Evolutionary conservation across 2,797 vertebrate species (phyloP).

Genomic region (Cyclura pinguis): DNA sequence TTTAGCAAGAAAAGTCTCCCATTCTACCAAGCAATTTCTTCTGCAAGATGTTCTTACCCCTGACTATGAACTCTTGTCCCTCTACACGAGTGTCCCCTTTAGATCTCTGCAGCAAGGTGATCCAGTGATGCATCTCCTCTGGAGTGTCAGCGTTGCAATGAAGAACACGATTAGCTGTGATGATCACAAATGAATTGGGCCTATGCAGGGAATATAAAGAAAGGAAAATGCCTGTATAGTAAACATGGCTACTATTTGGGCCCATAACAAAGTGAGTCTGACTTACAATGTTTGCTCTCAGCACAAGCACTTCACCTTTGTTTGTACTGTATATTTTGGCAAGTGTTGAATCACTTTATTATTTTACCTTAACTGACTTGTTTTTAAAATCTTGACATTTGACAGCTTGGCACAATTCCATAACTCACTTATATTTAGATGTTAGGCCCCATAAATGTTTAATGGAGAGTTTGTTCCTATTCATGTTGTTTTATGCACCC

Average conservation of each 20-base stretch:
- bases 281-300: neutral
- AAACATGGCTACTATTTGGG: slow-evolving; percentile 10
- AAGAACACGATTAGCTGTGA: slow-evolving; percentile 95
- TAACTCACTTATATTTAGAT: neutral
- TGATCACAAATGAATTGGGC: slow-evolving; percentile 96
- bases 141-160: slow-evolving; percentile 97
- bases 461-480: neutral
- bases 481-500: too few species aligned
- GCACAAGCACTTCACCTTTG: neutral
- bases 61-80: slow-evolving; percentile 96
- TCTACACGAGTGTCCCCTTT: slow-evolving; percentile 96
- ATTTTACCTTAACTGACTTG: slow-evolving; percentile 55
- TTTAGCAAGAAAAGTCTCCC: slow-evolving; percentile 14
- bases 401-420: neutral
- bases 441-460: neutral
- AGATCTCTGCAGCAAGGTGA: slow-evolving; percentile 93
- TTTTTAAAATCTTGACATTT: slow-evolving; percentile 46
- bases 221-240: slow-evolving; percentile 38
- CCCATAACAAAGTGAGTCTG: neutral
- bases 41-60: slow-evolving; percentile 82
- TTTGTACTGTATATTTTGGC: slow-evolving; percentile 46
- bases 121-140: slow-evolving; percentile 99
- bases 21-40: neutral
- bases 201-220: slow-evolving; percentile 72
- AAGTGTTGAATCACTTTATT: slow-evolving; percentile 30